Evolutionary conservation across 2,888 invertebrate species (phyloP).

Genomic region (Cylindroiulus punctatus): DNA sequence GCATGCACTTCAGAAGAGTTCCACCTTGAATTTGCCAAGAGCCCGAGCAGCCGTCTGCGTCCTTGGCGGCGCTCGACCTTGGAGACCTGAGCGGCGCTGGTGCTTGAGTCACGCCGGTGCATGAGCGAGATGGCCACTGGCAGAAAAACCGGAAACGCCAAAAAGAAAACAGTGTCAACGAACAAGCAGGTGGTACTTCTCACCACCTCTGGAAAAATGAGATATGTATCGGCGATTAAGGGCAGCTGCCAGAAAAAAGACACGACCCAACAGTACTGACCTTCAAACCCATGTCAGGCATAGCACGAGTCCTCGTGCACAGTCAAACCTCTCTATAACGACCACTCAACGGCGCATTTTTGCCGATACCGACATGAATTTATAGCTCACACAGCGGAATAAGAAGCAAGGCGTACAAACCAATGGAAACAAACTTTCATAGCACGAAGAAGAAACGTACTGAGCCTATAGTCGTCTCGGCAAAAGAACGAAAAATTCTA

Average conservation of each 20-base stretch:
- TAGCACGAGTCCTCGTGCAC: too few species aligned
- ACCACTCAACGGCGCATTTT: too few species aligned
- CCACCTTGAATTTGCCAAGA: constrained; percentile 27
- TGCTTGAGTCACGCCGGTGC: neutral
- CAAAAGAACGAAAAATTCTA: too few species aligned
- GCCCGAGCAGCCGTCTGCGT: constrained; percentile 27
- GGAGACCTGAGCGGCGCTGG: neutral
- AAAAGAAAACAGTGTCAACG: neutral
- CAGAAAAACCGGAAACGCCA: neutral
- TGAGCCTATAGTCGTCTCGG: too few species aligned
- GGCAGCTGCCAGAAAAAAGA: neutral
- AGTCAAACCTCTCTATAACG: too few species aligned
- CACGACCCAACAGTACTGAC: neutral
- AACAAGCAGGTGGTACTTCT: constrained; percentile 27
- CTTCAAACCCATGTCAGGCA: neutral
- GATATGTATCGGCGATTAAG: constrained; percentile 2
- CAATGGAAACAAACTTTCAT: too few species aligned
- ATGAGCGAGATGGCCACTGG: neutral
- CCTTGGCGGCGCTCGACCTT: neutral
- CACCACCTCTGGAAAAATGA: constrained; percentile 5
- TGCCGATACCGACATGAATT: too few species aligned
- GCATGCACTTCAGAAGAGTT: constrained; percentile 20
- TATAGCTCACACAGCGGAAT: too few species aligned
- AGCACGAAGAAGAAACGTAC: too few species aligned
- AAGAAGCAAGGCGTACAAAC: too few species aligned